phyloP scores from a whole-genome alignment of 2,888 invertebrate genomes.

The Ophonus ardosiacus region DNA sequence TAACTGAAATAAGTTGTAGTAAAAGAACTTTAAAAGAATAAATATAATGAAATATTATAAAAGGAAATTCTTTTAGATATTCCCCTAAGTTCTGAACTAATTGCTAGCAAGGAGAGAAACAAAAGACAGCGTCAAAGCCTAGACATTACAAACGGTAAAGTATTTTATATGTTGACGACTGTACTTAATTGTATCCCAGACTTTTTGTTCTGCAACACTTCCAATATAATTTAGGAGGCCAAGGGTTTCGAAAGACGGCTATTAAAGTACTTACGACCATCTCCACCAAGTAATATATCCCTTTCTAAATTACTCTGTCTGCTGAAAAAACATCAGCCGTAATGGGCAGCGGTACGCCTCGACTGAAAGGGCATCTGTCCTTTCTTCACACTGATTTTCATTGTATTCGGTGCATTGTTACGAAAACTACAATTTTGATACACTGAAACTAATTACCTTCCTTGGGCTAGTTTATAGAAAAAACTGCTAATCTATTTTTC shows the following conservation, averaged over 20 bases:
- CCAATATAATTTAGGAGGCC: conserved; percentile 61
- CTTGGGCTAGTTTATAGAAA: too few relatives aligned
- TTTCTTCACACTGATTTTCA: conserved; percentile 13
- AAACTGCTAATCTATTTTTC: too few relatives aligned
- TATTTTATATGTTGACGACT: conserved; percentile 55
- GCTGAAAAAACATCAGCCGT: conserved; percentile 58
- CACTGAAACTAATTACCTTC: too few relatives aligned
- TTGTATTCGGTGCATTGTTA: not conserved
- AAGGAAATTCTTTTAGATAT: not conserved
- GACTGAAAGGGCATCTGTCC: conserved; percentile 1
- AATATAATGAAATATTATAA: conserved; percentile 5
- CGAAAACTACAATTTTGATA: not conserved
- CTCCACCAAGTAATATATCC: conserved; percentile 59
- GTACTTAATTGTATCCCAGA: conserved; percentile 61
- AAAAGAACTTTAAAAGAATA: not conserved
- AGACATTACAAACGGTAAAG: conserved; percentile 23
- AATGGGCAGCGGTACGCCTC: conserved; percentile 24
- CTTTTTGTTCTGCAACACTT: conserved; percentile 61
- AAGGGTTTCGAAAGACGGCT: conserved; percentile 58
- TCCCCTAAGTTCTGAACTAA: conserved; percentile 16
- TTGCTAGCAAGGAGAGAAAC: conserved; percentile 19
- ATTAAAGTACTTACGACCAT: conserved; percentile 63
- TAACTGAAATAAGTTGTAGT: conserved; percentile 1
- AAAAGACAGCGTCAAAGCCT: conserved; percentile 9
- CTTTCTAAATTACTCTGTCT: conserved; percentile 58